A percentile compares a stretch with the other conserved stretches of the same genome.
phyloP scores from a whole-genome alignment of 2,888 invertebrate species.

The Drosophila percnosoma region DNA sequence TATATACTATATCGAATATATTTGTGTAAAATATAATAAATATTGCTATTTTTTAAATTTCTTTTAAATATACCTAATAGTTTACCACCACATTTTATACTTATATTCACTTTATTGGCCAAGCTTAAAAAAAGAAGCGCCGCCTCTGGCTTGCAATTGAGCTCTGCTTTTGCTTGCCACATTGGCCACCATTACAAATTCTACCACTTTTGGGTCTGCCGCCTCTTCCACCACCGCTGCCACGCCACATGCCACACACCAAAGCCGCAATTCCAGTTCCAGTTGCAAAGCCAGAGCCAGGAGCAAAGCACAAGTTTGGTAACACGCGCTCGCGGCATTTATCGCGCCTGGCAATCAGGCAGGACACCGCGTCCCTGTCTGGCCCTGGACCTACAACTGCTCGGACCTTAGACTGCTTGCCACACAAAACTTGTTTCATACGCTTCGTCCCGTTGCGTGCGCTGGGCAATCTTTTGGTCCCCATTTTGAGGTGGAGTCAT shows the following conservation, averaged over 20 bases:
- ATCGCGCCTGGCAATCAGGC: conserved; percentile 71
- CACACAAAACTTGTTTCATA: conserved; percentile 53
- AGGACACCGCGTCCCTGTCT: conserved; percentile 67
- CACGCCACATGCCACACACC: conserved; percentile 40
- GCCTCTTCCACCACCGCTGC: conserved; percentile 52
- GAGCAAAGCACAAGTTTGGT: conserved; percentile 53
- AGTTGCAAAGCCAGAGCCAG: conserved; percentile 24
- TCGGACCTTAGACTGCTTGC: conserved; percentile 32
- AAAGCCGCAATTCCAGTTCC: conserved; percentile 26
- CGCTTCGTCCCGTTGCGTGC: conserved; percentile 51
- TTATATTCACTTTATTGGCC: not conserved
- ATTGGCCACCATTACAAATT: conserved; percentile 73
- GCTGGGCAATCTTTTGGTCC: conserved; percentile 49
- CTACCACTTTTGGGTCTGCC: conserved; percentile 66
- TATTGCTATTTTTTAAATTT: not conserved
- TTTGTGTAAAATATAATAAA: not conserved
- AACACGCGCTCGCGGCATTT: conserved; percentile 61
- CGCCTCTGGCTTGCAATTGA: conserved; percentile 36
- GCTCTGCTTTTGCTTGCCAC: conserved; percentile 32
- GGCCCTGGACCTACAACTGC: conserved; percentile 34
- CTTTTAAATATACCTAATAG: not conserved
- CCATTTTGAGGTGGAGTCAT: conserved; percentile 80
- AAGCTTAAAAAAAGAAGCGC: not conserved
- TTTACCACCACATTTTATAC: not conserved
- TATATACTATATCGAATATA: not conserved